Evolutionary conservation across 37 sponge, comb jelly and placozoan species (phyloP), one percentile per base, ranked within the genome.

Genomic region (Chondrilla cf. caribensis): DNA sequence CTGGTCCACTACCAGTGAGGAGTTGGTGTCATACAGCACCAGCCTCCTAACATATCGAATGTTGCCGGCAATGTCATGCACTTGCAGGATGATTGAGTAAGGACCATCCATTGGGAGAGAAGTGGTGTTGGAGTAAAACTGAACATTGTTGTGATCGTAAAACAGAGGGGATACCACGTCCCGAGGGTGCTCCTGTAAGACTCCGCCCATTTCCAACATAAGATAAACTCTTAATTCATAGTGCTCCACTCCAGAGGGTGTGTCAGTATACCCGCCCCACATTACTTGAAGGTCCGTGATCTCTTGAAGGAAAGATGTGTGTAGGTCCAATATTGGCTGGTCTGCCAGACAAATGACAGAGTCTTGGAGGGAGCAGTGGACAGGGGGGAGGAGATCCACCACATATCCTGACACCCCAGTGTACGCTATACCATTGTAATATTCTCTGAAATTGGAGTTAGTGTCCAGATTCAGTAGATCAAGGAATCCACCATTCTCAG

Each of bases 241-340:
- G 58, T 43, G n/a, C 2, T 2, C 29, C 28, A 91, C 75, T 14
- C 79, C 85, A 0, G 93, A 73, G 36, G 89, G 93, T 15, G 33
- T 36, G 59, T 93, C 93, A 0, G 6, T 28, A 87, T 87, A 93
- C 11, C 93, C 93, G 1, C 93, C 93, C 93, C 93, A 93, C n/a
- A 26, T 1, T 6, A 86, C 77, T 2, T 51, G 22, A 22, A 51
- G 29, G 82, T 73, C 41, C n/a, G 33, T 29, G 15, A 39, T 43
- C 76, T 73, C 76, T 6, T 40, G 44, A 39, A 37, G 24, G 44
- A 43, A 73, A 59, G 57, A 72, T 3, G 57, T 55, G 9, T 59
- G 44, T 3, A 79, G 67, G 54, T 58, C 17, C 29, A 82, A 38
- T 2, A 81, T 26, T 36, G 54, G 36, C 65, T 83, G 86, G 28